These are phyloP conservation scores for Candoia aspera DNA, from an alignment of 2,113 vertebrate species.

Conservation along the genomic window DNA sequence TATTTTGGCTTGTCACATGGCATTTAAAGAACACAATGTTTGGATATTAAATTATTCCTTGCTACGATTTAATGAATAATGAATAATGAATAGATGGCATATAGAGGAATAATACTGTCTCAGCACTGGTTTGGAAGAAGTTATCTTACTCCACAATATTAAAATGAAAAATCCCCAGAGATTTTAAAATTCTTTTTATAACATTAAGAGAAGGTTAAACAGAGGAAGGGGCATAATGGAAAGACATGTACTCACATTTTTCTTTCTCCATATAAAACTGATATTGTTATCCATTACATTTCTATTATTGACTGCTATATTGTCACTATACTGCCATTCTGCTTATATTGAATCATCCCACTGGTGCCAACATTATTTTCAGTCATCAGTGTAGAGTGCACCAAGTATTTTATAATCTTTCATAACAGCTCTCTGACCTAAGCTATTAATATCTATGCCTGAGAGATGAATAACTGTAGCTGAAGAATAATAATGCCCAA, in stretches of 20 bases:
- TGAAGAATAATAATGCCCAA: not conserved
- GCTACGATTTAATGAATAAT: not conserved
- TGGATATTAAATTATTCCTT: not conserved
- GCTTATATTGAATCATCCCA: not conserved
- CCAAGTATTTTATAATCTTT: slow-evolving; percentile 15
- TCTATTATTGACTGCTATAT: not conserved
- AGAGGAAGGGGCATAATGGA: not conserved
- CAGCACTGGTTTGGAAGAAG: not conserved
- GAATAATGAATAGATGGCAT: not conserved
- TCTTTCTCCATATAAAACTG: not conserved
- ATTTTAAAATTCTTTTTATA: not conserved
- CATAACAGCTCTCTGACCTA: slow-evolving; percentile 1
- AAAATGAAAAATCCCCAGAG: not conserved
- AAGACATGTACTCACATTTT: not conserved
- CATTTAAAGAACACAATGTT: not conserved
- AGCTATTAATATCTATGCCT: slow-evolving; percentile 14
- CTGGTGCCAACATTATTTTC: not conserved
- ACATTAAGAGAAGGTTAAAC: too few species aligned
- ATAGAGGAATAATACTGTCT: not conserved
- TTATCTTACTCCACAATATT: not conserved
- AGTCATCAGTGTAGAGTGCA: not conserved
- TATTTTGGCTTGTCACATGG: not conserved
- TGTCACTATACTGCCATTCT: not conserved
- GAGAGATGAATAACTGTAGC: slow-evolving; percentile 8
- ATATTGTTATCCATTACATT: not conserved